Percentiles rank a stretch among this genome's conserved stretches.
These are phyloP conservation scores for Pipistrellus pipistrellus DNA, from an alignment of 2,797 vertebrate genomes.

Conservation along the genomic window DNA sequence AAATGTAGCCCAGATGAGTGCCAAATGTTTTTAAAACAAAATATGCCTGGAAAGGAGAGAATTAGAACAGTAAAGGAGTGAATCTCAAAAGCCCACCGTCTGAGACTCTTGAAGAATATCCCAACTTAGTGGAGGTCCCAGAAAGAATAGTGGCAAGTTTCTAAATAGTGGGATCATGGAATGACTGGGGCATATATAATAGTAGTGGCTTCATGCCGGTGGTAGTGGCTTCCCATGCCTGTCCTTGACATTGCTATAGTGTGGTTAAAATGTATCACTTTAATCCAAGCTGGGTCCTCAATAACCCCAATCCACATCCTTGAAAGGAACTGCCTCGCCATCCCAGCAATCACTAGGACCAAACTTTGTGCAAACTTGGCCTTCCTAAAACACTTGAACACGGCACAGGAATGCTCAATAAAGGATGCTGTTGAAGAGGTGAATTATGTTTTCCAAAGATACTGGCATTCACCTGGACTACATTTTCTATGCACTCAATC, in stretches of 20 bases:
- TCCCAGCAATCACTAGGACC: neutral
- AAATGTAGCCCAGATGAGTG: conserved; percentile 35
- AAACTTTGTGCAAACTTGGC: neutral
- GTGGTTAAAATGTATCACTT: neutral
- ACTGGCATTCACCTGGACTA: neutral
- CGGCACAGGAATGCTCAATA: neutral
- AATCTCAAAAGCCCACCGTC: neutral
- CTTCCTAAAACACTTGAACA: neutral
- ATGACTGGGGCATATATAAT: neutral
- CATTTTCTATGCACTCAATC: neutral
- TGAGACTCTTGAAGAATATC: neutral
- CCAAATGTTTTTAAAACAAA: conserved; percentile 48
- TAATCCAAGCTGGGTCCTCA: neutral
- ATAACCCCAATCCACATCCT: too few species aligned
- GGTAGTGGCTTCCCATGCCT: too few species aligned
- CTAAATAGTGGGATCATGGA: neutral
- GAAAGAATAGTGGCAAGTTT: neutral
- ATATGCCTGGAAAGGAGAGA: conserved; percentile 8
- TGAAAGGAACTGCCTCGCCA: neutral
- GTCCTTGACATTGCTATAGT: neutral
- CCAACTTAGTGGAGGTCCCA: neutral
- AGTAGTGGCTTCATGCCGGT: too few species aligned
- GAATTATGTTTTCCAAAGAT: neutral
- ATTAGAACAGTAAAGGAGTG: neutral
- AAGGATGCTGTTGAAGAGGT: neutral